These are phyloP conservation scores for Delichon dasypus DNA, from an alignment of 2,797 vertebrate genomes.

Conservation along the genomic window DNA sequence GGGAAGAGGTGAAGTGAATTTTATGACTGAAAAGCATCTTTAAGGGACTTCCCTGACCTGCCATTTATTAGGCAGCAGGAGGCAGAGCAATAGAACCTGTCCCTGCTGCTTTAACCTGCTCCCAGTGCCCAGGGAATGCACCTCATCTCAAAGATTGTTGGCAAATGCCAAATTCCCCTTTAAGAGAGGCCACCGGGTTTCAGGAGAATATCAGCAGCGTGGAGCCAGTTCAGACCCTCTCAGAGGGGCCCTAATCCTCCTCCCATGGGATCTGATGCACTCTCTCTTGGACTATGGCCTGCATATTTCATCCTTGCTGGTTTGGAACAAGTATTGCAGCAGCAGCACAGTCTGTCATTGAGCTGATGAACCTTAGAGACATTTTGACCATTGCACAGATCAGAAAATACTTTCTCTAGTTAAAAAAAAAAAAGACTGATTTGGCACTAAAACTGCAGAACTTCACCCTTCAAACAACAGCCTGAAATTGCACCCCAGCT, in stretches of 20 bases:
- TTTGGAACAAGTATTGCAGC: not conserved
- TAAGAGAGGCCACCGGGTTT: not conserved
- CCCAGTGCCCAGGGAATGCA: not conserved
- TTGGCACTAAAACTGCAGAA: not conserved
- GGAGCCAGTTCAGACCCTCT: not conserved
- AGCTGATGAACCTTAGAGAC: not conserved
- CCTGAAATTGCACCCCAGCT: not conserved
- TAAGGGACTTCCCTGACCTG: not conserved
- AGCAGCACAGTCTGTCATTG: accelerated
- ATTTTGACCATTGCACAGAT: not conserved
- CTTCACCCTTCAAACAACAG: not conserved
- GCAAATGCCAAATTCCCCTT: not conserved
- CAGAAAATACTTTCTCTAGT: not conserved
- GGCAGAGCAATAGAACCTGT: not conserved
- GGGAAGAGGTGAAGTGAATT: not conserved
- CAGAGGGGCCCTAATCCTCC: not conserved
- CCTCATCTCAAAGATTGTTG: not conserved
- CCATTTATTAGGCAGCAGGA: not conserved
- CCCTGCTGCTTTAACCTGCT: not conserved
- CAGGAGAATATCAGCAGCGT: not conserved
- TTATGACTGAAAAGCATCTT: not conserved
- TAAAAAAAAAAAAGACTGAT: not conserved
- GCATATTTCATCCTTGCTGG: not conserved
- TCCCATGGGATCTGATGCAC: not conserved
- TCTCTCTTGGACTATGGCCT: not conserved